phyloP scores from a whole-genome alignment of 92 coral and sea anemone genomes.

The Meandrina meandrites region DNA sequence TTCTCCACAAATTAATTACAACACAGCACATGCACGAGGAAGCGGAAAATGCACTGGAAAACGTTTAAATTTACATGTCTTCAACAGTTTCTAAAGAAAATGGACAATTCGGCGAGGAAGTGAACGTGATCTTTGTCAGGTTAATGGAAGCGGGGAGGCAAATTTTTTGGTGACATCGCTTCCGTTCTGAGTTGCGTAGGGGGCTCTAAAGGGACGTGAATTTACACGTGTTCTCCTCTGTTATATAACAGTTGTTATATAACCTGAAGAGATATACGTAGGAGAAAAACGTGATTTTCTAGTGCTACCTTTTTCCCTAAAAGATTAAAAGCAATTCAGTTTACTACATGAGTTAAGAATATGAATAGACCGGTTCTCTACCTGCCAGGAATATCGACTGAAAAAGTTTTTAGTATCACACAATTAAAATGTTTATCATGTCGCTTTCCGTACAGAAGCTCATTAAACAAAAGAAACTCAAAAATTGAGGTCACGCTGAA shows the following conservation, averaged over 20 bases:
- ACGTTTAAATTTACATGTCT: background rate
- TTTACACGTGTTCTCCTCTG: background rate
- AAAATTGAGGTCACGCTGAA: background rate
- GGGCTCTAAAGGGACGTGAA: background rate
- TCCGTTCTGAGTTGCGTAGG: background rate
- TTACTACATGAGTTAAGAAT: background rate
- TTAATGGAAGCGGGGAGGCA: background rate
- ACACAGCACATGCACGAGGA: background rate
- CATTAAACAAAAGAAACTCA: background rate
- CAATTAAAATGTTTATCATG: background rate
- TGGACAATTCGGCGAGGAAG: background rate
- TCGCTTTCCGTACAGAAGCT: background rate
- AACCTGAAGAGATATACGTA: background rate
- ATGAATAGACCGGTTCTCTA: background rate
- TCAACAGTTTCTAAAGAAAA: background rate
- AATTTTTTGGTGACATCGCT: background rate
- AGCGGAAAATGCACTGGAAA: background rate
- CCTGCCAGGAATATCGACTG: background rate
- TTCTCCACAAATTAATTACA: background rate
- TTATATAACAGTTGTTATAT: slow-evolving; percentile 12
- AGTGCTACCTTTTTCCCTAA: background rate
- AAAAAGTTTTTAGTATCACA: too few species aligned
- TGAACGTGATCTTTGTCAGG: background rate
- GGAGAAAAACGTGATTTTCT: slow-evolving; percentile 15
- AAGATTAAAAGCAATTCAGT: background rate